phyloP scores from a whole-genome alignment of 2,113 vertebrate species.

The Marmota flaviventris region DNA sequence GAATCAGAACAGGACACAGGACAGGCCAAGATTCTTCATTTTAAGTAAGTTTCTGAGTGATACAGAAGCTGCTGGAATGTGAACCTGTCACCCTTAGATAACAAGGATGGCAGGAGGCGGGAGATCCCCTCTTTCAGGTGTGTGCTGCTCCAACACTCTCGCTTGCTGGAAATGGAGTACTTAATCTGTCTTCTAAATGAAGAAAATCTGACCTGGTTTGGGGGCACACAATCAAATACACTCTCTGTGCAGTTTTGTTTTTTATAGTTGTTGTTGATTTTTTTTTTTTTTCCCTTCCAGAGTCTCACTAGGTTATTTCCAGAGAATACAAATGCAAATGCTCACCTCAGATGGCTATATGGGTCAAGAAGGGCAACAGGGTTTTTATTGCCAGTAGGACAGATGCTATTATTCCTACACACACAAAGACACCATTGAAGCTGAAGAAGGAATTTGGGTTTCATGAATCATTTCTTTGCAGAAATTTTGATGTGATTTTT shows the following conservation, averaged over 20 bases:
- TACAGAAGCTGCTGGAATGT: not conserved
- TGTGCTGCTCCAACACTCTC: not conserved
- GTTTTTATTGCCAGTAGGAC: not conserved
- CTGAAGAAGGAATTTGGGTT: not conserved
- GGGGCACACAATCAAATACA: not conserved
- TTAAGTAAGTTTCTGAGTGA: not conserved
- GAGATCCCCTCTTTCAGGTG: not conserved
- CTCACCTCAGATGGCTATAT: not conserved
- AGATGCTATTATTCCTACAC: not conserved
- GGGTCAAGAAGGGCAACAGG: not conserved
- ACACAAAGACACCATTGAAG: fast-evolving
- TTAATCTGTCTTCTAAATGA: conserved; percentile 19
- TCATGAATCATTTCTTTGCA: not conserved
- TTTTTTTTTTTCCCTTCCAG: not conserved
- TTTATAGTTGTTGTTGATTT: not conserved
- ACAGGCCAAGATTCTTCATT: not conserved
- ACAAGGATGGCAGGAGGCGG: fast-evolving
- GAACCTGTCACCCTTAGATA: too few species aligned
- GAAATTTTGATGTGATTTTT: conserved; percentile 43
- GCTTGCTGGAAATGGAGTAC: not conserved
- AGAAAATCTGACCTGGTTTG: not conserved
- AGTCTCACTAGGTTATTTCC: not conserved
- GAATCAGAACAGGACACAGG: not conserved
- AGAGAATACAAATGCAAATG: not conserved
- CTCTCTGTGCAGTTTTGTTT: not conserved